Percentiles rank a stretch among this genome's conserved stretches.
Conservation (phyloP, 92 coral and sea anemone genomes). For the Phymanthus crucifer region DNA sequence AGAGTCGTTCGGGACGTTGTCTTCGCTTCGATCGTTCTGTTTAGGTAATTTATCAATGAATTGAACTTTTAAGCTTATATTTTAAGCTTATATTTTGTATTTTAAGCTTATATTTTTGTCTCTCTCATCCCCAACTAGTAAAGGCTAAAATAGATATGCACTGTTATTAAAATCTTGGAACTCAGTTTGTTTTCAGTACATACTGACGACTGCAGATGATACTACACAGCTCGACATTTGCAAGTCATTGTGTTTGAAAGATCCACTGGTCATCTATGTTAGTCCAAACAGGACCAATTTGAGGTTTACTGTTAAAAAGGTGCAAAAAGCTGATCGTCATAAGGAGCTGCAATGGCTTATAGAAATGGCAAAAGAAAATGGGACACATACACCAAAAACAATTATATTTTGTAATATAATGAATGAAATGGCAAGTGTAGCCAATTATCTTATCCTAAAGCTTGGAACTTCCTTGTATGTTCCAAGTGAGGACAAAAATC, state of each 20-base stretch:
- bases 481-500: neutral
- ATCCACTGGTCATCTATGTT: no score
- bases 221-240: no score
- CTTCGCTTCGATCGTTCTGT: neutral
- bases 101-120: no score
- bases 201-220: no score
- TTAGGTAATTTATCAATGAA: neutral
- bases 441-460: neutral
- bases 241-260: no score
- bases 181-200: no score
- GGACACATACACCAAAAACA: constrained; percentile 16
- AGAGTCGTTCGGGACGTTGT: neutral
- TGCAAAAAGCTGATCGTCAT: constrained; percentile 16
- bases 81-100: no score
- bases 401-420: neutral
- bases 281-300: constrained; percentile 53
- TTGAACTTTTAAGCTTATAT: no score
- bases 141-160: no score
- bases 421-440: neutral
- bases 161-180: no score
- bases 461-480: neutral
- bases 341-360: constrained; percentile 41
- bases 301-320: constrained; percentile 31
- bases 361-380: constrained; percentile 11
- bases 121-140: no score